Conservation (phyloP, 1,140 invertebrate species). For the Drosophila prosaltans region DNA sequence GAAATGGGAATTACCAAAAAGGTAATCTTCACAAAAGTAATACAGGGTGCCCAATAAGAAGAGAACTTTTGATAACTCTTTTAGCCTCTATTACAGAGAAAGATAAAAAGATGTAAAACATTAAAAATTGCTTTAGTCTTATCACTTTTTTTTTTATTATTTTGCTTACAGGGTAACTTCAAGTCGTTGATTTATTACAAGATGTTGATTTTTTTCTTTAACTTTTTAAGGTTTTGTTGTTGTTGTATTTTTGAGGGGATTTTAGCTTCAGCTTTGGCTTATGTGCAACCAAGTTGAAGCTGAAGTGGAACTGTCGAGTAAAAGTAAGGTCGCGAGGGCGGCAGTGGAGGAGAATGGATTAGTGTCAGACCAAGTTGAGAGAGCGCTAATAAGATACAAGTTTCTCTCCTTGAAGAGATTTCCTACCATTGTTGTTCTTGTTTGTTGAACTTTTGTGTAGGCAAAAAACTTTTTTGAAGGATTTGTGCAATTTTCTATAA, state of each 20-base stretch:
- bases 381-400: conserved; percentile 72
- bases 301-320: conserved; percentile 47
- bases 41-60: no score
- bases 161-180: background rate
- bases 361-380: conserved; percentile 65
- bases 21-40: no score
- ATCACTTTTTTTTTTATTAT: no score
- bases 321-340: conserved; percentile 14
- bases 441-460: conserved; percentile 40
- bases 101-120: no score
- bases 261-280: conserved; percentile 45
- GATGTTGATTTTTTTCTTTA: conserved; percentile 8
- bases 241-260: conserved; percentile 40
- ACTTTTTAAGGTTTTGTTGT: conserved; percentile 26
- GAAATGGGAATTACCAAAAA: no score
- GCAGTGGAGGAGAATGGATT: conserved; percentile 29
- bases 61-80: no score
- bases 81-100: no score
- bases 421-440: conserved; percentile 17
- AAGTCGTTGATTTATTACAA: background rate
- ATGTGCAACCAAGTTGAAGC: conserved; percentile 73
- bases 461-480: conserved; percentile 51
- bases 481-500: conserved; percentile 75
- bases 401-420: conserved; percentile 29
- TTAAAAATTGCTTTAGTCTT: no score